Percentiles rank a stretch among this genome's conserved stretches.
Conservation (phyloP, 2,113 vertebrate genomes). For the Mustelus asterias region DNA sequence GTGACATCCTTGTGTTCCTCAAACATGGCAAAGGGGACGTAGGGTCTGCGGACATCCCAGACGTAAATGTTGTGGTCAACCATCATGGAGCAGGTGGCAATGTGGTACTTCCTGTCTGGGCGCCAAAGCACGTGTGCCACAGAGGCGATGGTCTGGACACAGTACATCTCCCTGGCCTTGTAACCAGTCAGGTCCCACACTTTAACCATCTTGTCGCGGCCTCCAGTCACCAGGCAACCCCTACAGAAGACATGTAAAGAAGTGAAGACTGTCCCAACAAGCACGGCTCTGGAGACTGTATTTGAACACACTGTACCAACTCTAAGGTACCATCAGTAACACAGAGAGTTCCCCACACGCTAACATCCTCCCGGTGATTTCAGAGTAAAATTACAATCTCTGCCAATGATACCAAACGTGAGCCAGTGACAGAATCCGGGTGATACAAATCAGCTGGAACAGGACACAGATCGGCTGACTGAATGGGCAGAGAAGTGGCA, state of each 20-base stretch:
- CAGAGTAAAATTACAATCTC: no score
- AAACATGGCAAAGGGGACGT: conserved; percentile 34
- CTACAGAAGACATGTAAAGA: neutral
- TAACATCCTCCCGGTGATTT: neutral
- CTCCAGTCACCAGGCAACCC: conserved; percentile 35
- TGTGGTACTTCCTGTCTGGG: conserved; percentile 27
- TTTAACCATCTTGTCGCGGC: conserved; percentile 38
- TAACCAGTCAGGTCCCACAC: conserved; percentile 37
- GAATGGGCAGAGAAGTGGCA: no score
- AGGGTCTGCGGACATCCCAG: conserved; percentile 36
- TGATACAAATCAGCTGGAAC: no score
- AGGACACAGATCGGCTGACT: no score
- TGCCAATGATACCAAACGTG: neutral
- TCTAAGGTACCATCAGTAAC: neutral
- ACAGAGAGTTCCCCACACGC: neutral
- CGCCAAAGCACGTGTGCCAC: conserved; percentile 38
- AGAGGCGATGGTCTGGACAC: conserved; percentile 37
- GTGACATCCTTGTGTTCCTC: conserved; percentile 35
- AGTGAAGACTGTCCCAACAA: neutral
- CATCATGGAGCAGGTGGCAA: conserved; percentile 40
- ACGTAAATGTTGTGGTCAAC: conserved; percentile 36
- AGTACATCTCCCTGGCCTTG: conserved; percentile 23
- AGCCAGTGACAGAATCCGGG: no score
- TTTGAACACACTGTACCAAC: neutral
- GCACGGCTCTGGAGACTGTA: neutral